Percentiles rank a stretch among this genome's conserved stretches.
Conservation (phyloP, 1,140 invertebrate genomes). For the Proales similis region DNA sequence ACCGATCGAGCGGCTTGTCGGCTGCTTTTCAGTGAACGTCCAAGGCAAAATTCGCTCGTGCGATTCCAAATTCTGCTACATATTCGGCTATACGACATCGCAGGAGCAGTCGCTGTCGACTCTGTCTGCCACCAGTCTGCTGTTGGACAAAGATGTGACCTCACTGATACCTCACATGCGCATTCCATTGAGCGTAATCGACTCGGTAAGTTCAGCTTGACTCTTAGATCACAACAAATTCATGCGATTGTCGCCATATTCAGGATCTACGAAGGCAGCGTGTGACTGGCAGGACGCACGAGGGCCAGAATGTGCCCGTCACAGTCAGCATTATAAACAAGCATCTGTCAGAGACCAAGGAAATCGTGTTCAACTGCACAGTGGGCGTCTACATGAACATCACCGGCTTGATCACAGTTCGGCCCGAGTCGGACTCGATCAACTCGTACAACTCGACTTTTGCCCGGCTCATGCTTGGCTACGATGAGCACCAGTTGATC, state of each 20-base stretch:
- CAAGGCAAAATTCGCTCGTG: conserved; percentile 50
- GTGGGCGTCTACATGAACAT: conserved; percentile 61
- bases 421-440: conserved; percentile 58
- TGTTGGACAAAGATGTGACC: conserved; percentile 43
- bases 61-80: conserved; percentile 55
- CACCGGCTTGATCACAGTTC: conserved; percentile 62
- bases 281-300: conserved; percentile 58
- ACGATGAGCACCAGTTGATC: conserved; percentile 58
- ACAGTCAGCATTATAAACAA: conserved; percentile 59
- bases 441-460: conserved; percentile 64
- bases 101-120: neutral
- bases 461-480: conserved; percentile 61
- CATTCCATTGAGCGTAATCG: conserved; percentile 39
- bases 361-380: conserved; percentile 42
- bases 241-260: conserved; percentile 40
- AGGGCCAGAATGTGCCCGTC: conserved; percentile 59
- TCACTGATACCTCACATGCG: conserved; percentile 46
- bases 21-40: conserved; percentile 45
- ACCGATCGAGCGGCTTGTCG: conserved; percentile 56
- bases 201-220: conserved; percentile 6
- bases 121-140: conserved; percentile 39
- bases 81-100: conserved; percentile 52
- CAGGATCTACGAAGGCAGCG: conserved; percentile 58
- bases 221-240: conserved; percentile 35
- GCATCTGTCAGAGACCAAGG: conserved; percentile 20